Base-by-base conservation (phyloP, 1,140 invertebrate species). In the Drosophila ohnishii region DNA sequence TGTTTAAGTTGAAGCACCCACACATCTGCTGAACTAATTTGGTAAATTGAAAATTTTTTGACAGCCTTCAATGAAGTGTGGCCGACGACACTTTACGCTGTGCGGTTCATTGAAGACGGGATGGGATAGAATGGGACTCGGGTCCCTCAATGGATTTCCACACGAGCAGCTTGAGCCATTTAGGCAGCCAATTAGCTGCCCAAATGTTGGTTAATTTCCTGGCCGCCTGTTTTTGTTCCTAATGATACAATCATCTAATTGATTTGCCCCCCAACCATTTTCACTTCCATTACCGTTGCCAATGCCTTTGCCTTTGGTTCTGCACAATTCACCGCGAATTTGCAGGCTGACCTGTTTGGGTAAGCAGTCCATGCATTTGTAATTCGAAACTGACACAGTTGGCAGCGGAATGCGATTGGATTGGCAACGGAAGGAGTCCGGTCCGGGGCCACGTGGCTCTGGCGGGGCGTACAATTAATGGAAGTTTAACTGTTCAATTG, bases 401-500 rank as follows among this genome's bases (percentile, higher is more conserved):
- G 84, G 79, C 56, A 51, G 48, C 22, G 32, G 51, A 48, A 48
- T 57, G 47, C 63, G 57, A 77, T 61, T 76, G 73, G 56, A 48
- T 61, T 62, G 63, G 63, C 42, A 71, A 19, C 44, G 44, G 66
- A 40, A 44, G 45, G 65, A 40, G 53, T 59, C 55, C 19, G 25
- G 37, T 14, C 22, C 35, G 16, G 37, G 56, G 56, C 73, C 73
- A 76, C 75, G 64, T 77, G 74, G 63, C 39, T n/a, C 40, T 72
- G 65, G 63, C 78, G 71, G 62, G 62, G 78, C 64, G 75, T 53
- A 90, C 88, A 90, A 90, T 90, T 90, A 90, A 90, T 90, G 88
- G 84, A 90, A 90, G 84, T 90, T 90, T 90, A 90, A 90, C 88
- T 90, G 88, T 90, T 90, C 88, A 90, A 90, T 90, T 89, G 88